Percentiles rank a stretch among this genome's conserved stretches.
Evolutionary conservation across 92 coral and sea anemone genomes (phyloP).

Genomic region (Montipora capitata): DNA sequence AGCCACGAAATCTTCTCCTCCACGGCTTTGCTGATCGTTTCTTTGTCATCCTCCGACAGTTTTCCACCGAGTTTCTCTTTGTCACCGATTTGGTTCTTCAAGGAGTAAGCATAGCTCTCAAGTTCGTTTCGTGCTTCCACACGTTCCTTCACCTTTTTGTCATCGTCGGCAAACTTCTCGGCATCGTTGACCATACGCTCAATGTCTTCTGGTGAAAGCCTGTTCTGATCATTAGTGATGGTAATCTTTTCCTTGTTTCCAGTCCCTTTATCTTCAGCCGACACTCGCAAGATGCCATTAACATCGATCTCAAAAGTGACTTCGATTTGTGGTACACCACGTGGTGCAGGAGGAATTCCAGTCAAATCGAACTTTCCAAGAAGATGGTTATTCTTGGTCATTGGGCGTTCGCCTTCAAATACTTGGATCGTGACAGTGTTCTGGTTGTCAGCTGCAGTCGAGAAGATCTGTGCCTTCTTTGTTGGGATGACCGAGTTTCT

Average conservation of each 20-base stretch:
- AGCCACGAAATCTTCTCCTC: conserved; percentile 96
- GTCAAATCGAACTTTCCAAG: conserved; percentile 98
- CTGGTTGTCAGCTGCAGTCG: conserved; percentile 99
- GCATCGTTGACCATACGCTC: conserved; percentile 99
- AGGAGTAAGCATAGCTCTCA: conserved; percentile 96
- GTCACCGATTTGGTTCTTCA: conserved; percentile 98
- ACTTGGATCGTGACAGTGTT: conserved; percentile 99
- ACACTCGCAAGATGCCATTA: conserved; percentile 97
- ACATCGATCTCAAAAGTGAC: conserved; percentile 98
- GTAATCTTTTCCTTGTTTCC: conserved; percentile 99
- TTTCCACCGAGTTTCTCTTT: conserved; percentile 99
- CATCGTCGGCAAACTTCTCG: conserved; percentile 99
- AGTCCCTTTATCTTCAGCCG: conserved; percentile 99
- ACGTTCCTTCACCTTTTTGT: conserved; percentile 93
- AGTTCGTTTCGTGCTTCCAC: conserved; percentile 97
- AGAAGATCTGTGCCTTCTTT: conserved; percentile 98
- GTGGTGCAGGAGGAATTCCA: conserved; percentile 99
- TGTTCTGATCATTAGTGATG: conserved; percentile 98
- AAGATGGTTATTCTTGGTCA: conserved; percentile 97
- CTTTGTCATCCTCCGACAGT: conserved; percentile 96
- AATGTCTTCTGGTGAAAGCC: conserved; percentile 97
- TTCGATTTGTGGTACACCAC: conserved; percentile 99
- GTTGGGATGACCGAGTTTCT: conserved; percentile 99
- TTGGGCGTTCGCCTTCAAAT: conserved; percentile 97
- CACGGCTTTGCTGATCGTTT: conserved; percentile 91